Conservation (phyloP, 2,888 invertebrate genomes). For the Platerodrilus igneus region DNA sequence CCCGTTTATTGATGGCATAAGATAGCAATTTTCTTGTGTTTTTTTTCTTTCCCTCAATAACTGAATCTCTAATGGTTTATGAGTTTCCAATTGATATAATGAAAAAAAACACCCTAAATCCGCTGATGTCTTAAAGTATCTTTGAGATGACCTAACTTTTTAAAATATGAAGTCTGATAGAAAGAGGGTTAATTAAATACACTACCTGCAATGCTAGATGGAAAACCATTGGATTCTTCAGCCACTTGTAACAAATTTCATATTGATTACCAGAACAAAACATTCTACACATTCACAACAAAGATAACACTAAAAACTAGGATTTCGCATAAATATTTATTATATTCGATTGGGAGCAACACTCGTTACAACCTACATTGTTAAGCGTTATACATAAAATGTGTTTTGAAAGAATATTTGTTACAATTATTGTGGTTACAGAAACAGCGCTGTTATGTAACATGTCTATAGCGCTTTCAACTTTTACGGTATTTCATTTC, state of each 20-base stretch:
- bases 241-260: constrained; percentile 13
- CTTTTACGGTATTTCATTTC: constrained; percentile 30
- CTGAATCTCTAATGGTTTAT: too few relatives aligned
- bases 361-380: constrained; percentile 14
- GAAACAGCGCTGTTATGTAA: constrained; percentile 24
- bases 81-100: too few relatives aligned
- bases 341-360: too few relatives aligned
- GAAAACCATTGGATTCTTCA: constrained; percentile 7
- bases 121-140: too few relatives aligned
- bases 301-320: constrained; percentile 4
- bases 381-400: constrained; percentile 19
- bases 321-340: constrained; percentile 13
- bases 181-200: too few relatives aligned
- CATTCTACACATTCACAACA: constrained; percentile 14
- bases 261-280: constrained; percentile 12
- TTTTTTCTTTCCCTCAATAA: too few relatives aligned
- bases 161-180: too few relatives aligned
- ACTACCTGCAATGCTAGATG: constrained; percentile 12
- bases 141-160: too few relatives aligned
- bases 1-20: too few relatives aligned
- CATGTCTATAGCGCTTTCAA: constrained; percentile 26
- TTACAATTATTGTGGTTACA: constrained; percentile 17
- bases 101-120: too few relatives aligned
- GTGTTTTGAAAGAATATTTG: constrained; percentile 17
- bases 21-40: too few relatives aligned